Conservation (phyloP, 2,113 vertebrate genomes). For the Antechinus flavipes region DNA sequence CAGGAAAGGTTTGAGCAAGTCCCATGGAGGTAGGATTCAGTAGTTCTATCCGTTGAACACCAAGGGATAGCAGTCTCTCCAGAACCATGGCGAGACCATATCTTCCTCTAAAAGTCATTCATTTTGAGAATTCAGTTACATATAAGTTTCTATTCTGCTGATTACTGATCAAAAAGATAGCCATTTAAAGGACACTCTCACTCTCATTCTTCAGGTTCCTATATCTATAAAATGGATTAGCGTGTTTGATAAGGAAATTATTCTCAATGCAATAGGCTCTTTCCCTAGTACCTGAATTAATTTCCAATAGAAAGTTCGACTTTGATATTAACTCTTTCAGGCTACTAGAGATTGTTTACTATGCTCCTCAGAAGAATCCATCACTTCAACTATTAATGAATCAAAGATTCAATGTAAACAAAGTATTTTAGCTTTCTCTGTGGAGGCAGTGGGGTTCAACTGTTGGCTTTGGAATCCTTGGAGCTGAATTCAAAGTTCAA, state of each 20-base stretch:
- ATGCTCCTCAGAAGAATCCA: slow-evolving; percentile 23
- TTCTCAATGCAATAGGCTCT: neutral
- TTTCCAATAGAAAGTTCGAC: neutral
- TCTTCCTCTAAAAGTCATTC: neutral
- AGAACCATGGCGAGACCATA: neutral
- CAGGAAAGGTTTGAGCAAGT: neutral
- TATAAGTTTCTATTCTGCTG: rapidly evolving
- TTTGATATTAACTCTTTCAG: neutral
- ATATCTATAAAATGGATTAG: neutral
- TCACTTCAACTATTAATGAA: neutral
- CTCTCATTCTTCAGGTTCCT: rapidly evolving
- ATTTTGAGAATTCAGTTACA: neutral
- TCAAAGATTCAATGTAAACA: neutral
- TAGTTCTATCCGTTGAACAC: neutral
- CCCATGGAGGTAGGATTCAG: neutral
- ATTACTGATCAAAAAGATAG: rapidly evolving
- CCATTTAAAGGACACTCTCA: neutral
- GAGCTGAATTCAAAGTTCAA: neutral
- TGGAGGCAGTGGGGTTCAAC: neutral
- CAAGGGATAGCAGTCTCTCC: neutral
- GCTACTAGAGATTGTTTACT: neutral
- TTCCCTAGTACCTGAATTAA: neutral
- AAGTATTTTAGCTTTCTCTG: neutral
- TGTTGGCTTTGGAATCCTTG: neutral
- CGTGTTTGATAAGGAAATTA: neutral